Percentiles rank a stretch among this genome's conserved stretches.
Conservation (phyloP, 2,888 invertebrate species). For the Tachina lurida region DNA sequence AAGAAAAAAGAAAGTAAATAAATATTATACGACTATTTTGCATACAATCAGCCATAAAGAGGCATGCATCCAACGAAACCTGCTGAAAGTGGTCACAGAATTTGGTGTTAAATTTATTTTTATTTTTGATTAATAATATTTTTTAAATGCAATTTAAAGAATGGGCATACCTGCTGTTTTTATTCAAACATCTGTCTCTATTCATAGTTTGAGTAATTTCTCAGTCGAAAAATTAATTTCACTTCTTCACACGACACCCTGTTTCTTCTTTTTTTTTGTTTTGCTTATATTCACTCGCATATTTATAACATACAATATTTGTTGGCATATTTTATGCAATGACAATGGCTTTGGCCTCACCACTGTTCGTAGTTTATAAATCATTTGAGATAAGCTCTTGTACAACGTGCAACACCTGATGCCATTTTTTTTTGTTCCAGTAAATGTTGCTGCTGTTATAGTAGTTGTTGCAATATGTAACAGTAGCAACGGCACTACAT, state of each 20-base stretch:
- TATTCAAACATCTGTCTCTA: neutral
- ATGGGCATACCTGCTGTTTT: neutral
- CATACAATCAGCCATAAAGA: slow-evolving; percentile 54
- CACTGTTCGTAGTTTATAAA: slow-evolving; percentile 82
- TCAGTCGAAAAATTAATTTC: neutral
- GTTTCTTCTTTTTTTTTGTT: neutral
- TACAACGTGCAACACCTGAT: slow-evolving; percentile 82
- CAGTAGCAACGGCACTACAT: slow-evolving; percentile 27
- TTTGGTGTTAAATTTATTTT: neutral
- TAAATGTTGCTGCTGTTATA: slow-evolving; percentile 39
- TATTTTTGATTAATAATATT: neutral
- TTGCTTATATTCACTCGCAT: slow-evolving; percentile 2
- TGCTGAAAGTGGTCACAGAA: neutral
- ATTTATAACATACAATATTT: slow-evolving; percentile 57
- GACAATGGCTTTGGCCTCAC: slow-evolving; percentile 81
- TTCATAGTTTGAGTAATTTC: neutral
- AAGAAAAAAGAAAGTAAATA: slow-evolving; percentile 45
- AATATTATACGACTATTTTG: slow-evolving; percentile 57
- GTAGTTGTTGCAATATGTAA: slow-evolving; percentile 55
- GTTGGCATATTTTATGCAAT: slow-evolving; percentile 80
- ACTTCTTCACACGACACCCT: slow-evolving; percentile 6
- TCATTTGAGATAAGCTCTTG: slow-evolving; percentile 81
- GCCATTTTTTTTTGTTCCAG: slow-evolving; percentile 67
- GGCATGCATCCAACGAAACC: slow-evolving; percentile 18
- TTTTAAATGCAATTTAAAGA: neutral